Percentiles rank a stretch among this genome's conserved stretches.
Evolutionary conservation across 2,888 invertebrate genomes (phyloP).

Genomic region (Cabera pusaria): DNA sequence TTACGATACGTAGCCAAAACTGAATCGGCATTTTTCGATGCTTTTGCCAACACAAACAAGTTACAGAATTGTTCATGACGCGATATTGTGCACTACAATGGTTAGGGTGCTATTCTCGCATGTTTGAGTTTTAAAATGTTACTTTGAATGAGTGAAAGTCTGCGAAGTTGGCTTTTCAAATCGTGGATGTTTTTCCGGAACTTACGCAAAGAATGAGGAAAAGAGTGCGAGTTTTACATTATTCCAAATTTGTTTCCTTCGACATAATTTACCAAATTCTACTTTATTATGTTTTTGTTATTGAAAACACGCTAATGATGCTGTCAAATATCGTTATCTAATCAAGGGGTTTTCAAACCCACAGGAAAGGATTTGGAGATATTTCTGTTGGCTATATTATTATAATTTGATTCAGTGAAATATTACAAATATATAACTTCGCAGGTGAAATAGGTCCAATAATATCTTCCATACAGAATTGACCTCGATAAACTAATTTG

Average conservation of each 20-base stretch:
- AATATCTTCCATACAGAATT: constrained; percentile 8
- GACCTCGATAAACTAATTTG: constrained; percentile 19
- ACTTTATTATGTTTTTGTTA: too few relatives aligned
- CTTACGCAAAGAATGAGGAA: constrained; percentile 6
- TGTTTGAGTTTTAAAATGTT: constrained; percentile 11
- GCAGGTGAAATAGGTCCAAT: constrained; percentile 1
- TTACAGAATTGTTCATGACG: constrained; percentile 35
- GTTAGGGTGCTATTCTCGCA: constrained; percentile 10
- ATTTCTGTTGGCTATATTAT: too few relatives aligned
- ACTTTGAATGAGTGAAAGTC: constrained; percentile 8
- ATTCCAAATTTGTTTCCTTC: neutral
- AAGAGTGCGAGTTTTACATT: constrained; percentile 5
- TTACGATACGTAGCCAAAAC: constrained; percentile 38
- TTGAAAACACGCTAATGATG: too few relatives aligned
- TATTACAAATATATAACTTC: too few relatives aligned
- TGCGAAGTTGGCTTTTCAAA: constrained; percentile 11
- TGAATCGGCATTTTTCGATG: constrained; percentile 40
- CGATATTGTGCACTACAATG: constrained; percentile 22
- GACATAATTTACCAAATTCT: too few relatives aligned
- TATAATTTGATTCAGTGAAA: too few relatives aligned
- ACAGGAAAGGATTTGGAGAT: neutral
- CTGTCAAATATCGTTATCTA: too few relatives aligned
- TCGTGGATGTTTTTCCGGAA: constrained; percentile 14
- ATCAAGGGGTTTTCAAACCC: too few relatives aligned
- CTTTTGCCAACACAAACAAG: constrained; percentile 40